Evolutionary conservation across 2,888 invertebrate genomes (phyloP), one percentile per base, ranked within the genome.

Genomic region (Bombylius major): DNA sequence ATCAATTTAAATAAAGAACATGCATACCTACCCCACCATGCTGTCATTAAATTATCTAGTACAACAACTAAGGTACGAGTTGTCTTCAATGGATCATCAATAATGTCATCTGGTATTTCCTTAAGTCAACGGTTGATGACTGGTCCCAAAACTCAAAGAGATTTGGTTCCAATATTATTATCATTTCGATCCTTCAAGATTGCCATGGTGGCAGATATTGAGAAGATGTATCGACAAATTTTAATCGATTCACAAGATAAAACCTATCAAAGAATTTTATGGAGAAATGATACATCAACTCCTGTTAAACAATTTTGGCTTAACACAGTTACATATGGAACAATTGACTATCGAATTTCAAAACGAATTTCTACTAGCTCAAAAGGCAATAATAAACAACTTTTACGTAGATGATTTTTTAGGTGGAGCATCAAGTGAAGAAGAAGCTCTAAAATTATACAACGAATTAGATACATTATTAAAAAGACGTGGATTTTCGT

Each of bases 351-450:
- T 13, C 7, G 57, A 57, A 45, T 32, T 49, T 11, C 12, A n/a
- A 14, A 5, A 34, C 4, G n/a, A 31, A 7, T 51, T 23, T 50
- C 59, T 60, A 4, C 1, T 60, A 33, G 61, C 59, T 1, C n/a
- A 47, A 13, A 23, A 57, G 45, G 14, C 11, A 34, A 39, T 51
- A 11, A 23, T 45, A 23, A n/a, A 55, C 13, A 39, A 58, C 42
- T 56, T 56, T 51, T 59, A 59, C 46, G 56, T 60, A 3, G 60
- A 60, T 42, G 57, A 60, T 49, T 42, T 58, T 0, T n/a, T 55
- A 9, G 33, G 31, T 32, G 56, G 54, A 5, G 55, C 59, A 39
- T 44, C 23, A n/a, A n/a, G n/a, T n/a, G n/a, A n/a, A n/a, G n/a
- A n/a, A n/a, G n/a, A n/a, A n/a, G n/a, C n/a, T n/a, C 3, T 36